Percentiles rank a stretch among this genome's conserved stretches.
Evolutionary conservation across 2,888 invertebrate genomes (phyloP).

Genomic region (Drosophila setosimentum): DNA sequence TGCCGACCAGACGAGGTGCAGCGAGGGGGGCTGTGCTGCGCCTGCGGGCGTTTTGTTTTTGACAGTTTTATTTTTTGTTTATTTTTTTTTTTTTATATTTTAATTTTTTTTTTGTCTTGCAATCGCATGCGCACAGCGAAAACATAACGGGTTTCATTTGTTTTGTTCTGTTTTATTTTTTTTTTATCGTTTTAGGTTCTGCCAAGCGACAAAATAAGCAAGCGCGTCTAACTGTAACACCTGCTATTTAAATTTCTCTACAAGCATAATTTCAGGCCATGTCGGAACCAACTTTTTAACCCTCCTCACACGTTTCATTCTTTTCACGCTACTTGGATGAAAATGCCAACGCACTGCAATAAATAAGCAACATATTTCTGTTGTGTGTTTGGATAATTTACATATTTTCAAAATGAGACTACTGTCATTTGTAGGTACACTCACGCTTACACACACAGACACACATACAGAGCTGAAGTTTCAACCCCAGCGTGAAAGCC

Average conservation of each 20-base stretch:
- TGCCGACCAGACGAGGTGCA: not conserved
- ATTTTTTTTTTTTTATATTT: not conserved
- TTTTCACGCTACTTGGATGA: conserved; percentile 48
- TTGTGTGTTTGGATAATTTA: conserved; percentile 59
- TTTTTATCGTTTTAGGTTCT: conserved; percentile 22
- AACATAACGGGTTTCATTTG: conserved; percentile 6
- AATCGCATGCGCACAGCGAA: conserved; percentile 20
- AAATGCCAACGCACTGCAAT: conserved; percentile 68
- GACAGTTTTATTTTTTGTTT: not conserved
- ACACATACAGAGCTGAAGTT: conserved; percentile 8
- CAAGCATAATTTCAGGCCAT: conserved; percentile 64
- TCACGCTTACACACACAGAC: conserved; percentile 1
- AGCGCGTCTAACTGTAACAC: conserved; percentile 65
- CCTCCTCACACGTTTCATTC: conserved; percentile 34
- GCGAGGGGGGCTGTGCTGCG: conserved; percentile 49
- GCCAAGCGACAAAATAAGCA: conserved; percentile 35
- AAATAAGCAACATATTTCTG: conserved; percentile 22
- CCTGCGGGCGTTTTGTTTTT: conserved; percentile 53
- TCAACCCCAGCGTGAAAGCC: conserved; percentile 61
- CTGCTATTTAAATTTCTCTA: conserved; percentile 56
- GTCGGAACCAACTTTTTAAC: conserved; percentile 68
- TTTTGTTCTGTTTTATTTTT: conserved; percentile 9
- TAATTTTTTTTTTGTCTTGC: conserved; percentile 13
- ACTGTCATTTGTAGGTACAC: conserved; percentile 46
- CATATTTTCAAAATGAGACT: conserved; percentile 69